Evolutionary conservation across 2,113 vertebrate species (phyloP).

Genomic region (Eublepharis macularius): DNA sequence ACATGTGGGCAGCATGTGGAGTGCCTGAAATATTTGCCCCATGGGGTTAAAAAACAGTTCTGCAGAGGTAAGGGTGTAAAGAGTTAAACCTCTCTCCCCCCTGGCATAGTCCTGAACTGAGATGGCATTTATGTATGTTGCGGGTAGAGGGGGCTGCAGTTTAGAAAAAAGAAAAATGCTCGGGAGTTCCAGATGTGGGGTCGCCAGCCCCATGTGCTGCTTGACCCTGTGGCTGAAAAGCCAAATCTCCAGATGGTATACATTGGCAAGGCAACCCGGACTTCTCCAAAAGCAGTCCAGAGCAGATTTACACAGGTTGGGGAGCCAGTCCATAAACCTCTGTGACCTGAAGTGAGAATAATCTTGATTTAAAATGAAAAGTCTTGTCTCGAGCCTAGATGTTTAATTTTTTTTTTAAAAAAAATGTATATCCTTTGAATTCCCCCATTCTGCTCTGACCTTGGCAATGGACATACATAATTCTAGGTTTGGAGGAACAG

Average conservation of each 20-base stretch:
- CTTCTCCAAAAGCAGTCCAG: neutral
- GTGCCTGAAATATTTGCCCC: too few species aligned
- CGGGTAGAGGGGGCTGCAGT: too few species aligned
- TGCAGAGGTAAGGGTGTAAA: too few species aligned
- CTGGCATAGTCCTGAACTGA: too few species aligned
- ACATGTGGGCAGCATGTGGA: too few species aligned
- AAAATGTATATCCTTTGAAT: neutral
- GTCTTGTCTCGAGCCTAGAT: constrained; percentile 20
- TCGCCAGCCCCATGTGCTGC: too few species aligned
- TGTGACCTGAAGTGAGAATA: constrained; percentile 18
- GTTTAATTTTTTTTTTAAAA: neutral
- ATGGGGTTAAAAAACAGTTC: too few species aligned
- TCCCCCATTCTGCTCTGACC: neutral
- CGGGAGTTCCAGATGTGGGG: neutral
- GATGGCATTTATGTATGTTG: too few species aligned
- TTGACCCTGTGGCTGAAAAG: constrained; percentile 16
- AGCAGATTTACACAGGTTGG: constrained; percentile 3
- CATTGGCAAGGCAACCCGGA: neutral
- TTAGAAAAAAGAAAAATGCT: neutral
- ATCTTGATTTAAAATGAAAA: constrained; percentile 30
- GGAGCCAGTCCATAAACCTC: constrained; percentile 39
- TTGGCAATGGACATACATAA: neutral
- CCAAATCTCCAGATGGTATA: constrained; percentile 27
- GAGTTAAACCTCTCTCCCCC: too few species aligned
- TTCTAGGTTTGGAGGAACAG: fast-evolving